Base-by-base conservation (phyloP, 2,797 vertebrate genomes). In the Carapus acus region DNA sequence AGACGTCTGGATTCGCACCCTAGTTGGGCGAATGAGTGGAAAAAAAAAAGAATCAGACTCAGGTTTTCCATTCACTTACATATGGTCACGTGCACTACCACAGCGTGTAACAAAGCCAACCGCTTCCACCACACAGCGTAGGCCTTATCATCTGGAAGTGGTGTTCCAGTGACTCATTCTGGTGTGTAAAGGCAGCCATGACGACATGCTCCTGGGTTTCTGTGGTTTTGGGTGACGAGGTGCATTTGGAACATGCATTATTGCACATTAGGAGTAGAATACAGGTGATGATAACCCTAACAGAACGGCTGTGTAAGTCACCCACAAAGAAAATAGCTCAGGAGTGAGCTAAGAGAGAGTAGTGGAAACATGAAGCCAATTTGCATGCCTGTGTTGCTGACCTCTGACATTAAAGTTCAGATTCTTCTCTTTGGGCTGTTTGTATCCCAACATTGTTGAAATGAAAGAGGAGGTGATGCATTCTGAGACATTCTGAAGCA, bases 11-110 rank as follows among this genome's bases (percentile, higher is more conserved):
- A 73, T 41, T 74, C 71, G 49, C 16, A 49, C 50, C 47, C 59
- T 64, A 72, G 61, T 63, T 52, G 63, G 40, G 60, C 60, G 51
- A 43, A 47, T 47, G 43, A 46, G 44, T 43, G 22, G 49, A 54
- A 55, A 14, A 16, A 55, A 18, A 36, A 66, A 57, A 65, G 49
- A 54, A 57, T 37, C 42, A 18, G 40, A 74, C 67, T 86, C 80
- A 83, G 74, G 73, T 75, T 88, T 87, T 88, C 85, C 85, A 66
- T 78, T 69, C 57, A 62, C 52, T 60, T 21, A 67, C 31, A 7
- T 4, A 12, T 8, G 31, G 24, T 4, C 5, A n/a, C n/a, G n/a
- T n/a, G n/a, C n/a, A n/a, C n/a, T n/a, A n/a, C n/a, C n/a, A n/a
- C 54, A 2, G 43, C 11, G 27, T 29, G 27, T 29, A 29, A 6